Evolutionary conservation across 2,113 vertebrate species (phyloP), one percentile per base, ranked within the genome.

Genomic region (Symphodus melops): DNA sequence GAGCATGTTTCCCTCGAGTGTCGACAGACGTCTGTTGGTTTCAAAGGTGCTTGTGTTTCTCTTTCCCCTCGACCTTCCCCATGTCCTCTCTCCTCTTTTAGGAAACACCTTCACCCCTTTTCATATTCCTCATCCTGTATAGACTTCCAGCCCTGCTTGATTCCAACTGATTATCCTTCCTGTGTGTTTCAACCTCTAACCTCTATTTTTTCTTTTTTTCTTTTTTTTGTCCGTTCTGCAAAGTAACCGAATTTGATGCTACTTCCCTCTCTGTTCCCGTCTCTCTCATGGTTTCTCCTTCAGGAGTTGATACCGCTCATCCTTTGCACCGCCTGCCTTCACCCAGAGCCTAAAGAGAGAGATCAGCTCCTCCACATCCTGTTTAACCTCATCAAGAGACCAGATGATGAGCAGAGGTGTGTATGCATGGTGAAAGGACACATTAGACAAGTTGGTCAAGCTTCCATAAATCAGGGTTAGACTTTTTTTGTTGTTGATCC

Each of bases 311-410:
- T 99, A 75, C 97, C 97, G 42, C 96, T 99, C 83, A 99, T 99
- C 89, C 72, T 99, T 79, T 99, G 98, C 78, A 99, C 97, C 48
- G 97, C 98, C 83, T 98, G 97, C 90, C 96, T 98, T 72, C 98
- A 99, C 91, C 98, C 98, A 54, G 97, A 99, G 83, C 94, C 97
- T 85, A 99, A 98, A 92, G 98, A 99, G 79, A 94, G 98, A 93
- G 98, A 99, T 89, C 97, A 99, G 90, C 97, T 99, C 61, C 95
- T 99, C 6, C 98, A 99, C 87, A 99, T 99, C 86, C 96, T 99
- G 75, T 99, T 99, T 90, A 99, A 99, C 89, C 92, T 99, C 84
- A 99, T 99, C 90, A 99, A 99, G 92, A 96, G 98, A 81, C 98
- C 98, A n/a, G 98, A 99, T 71, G 97, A 98, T 84, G 97, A 99